phyloP scores from a whole-genome alignment of 2,797 vertebrate species.

The Aeoliscus strigatus region DNA sequence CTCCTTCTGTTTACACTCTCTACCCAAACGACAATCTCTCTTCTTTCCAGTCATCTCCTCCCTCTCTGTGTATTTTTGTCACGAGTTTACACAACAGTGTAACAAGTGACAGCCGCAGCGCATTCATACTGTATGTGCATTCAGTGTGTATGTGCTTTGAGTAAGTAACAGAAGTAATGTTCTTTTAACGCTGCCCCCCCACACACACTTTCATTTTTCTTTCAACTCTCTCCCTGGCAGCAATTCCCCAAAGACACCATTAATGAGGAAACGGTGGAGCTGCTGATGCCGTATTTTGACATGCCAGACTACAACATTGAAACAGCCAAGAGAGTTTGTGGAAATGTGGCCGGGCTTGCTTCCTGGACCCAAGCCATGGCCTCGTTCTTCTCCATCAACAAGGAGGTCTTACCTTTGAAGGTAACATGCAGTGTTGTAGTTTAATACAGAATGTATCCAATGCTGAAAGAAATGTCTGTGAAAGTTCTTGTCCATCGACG shows the following conservation, averaged over 20 bases:
- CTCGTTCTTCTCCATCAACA: slow-evolving; percentile 93
- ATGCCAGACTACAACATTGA: slow-evolving; percentile 95
- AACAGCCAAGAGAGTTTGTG: slow-evolving; percentile 90
- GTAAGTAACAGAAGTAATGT: slow-evolving; percentile 5
- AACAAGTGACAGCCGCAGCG: too few relatives aligned
- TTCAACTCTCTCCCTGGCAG: slow-evolving; percentile 51
- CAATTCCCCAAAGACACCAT: slow-evolving; percentile 96
- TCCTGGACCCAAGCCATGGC: slow-evolving; percentile 98
- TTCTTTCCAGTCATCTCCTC: slow-evolving; percentile 1
- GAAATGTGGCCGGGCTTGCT: slow-evolving; percentile 92
- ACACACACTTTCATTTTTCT: background rate
- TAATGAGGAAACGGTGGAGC: slow-evolving; percentile 91
- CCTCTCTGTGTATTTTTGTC: background rate
- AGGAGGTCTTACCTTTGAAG: slow-evolving; percentile 95
- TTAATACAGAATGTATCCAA: too few relatives aligned
- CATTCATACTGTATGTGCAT: background rate
- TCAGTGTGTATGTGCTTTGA: background rate
- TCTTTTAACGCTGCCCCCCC: background rate
- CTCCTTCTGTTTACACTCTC: background rate
- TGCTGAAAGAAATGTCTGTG: too few relatives aligned
- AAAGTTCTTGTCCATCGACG: too few relatives aligned
- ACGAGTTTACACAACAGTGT: background rate
- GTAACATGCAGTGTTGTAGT: slow-evolving; percentile 54
- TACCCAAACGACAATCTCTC: background rate
- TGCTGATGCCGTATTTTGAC: slow-evolving; percentile 90